Percentiles rank a stretch among this genome's conserved stretches.
These are phyloP conservation scores for Malacosoma neustria DNA, from an alignment of 2,888 invertebrate genomes.

Conservation along the genomic window DNA sequence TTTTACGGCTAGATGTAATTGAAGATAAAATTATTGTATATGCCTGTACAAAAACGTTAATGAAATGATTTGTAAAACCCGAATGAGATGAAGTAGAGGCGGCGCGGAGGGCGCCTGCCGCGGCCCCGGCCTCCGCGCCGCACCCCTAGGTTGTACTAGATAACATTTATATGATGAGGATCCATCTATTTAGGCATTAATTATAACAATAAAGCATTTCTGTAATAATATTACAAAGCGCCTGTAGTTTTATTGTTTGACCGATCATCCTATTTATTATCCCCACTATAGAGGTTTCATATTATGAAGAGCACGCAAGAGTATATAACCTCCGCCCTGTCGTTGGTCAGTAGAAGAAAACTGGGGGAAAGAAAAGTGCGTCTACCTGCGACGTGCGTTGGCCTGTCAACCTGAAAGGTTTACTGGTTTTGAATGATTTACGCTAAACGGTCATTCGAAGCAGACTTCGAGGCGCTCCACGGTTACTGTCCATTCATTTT, in stretches of 20 bases:
- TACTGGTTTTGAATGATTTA: no score
- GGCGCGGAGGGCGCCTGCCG: slow-evolving; percentile 28
- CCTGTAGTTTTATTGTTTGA: slow-evolving; percentile 43
- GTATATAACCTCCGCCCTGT: no score
- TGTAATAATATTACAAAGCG: slow-evolving; percentile 77
- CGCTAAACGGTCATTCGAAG: no score
- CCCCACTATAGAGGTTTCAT: no score
- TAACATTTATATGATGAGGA: slow-evolving; percentile 76
- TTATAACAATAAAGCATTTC: slow-evolving; percentile 80
- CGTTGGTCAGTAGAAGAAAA: no score
- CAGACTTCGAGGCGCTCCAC: no score
- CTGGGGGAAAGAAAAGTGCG: no score
- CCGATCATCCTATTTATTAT: no score
- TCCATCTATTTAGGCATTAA: slow-evolving; percentile 79
- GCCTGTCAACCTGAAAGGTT: no score
- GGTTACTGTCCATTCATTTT: no score
- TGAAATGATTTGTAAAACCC: slow-evolving; percentile 71
- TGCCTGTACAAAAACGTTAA: slow-evolving; percentile 75
- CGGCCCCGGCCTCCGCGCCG: slow-evolving; percentile 48
- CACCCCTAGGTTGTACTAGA: slow-evolving; percentile 71
- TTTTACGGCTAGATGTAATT: slow-evolving; percentile 74
- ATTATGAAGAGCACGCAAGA: no score
- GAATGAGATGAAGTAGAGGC: slow-evolving; percentile 66
- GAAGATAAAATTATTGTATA: slow-evolving; percentile 76
- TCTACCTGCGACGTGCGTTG: no score